These are phyloP conservation scores for Enteromius thamalakanensis DNA, from an alignment of 2,797 vertebrate species.

Conservation along the genomic window DNA sequence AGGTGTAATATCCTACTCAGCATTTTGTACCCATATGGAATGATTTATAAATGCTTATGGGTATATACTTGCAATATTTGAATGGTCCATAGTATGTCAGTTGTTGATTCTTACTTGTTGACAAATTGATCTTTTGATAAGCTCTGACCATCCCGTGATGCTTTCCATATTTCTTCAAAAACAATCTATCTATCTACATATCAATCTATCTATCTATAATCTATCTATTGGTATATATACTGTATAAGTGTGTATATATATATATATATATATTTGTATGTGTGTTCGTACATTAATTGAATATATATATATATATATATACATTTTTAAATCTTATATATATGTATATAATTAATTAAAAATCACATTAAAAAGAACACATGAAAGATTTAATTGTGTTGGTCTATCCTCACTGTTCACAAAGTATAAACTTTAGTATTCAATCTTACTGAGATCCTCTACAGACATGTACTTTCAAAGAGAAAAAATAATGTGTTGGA, in stretches of 20 bases:
- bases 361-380: no score
- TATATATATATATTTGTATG: no score
- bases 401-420: neutral
- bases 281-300: no score
- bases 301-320: no score
- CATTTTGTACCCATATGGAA: neutral
- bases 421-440: neutral
- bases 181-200: no score
- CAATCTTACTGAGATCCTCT: neutral
- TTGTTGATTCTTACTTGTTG: neutral
- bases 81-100: neutral
- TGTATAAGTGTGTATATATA: no score
- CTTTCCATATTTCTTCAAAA: no score
- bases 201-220: no score
- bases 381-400: neutral
- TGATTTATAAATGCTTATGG: neutral
- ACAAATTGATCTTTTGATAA: neutral
- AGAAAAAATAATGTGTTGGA: neutral
- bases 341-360: no score
- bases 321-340: no score
- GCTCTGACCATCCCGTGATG: neutral
- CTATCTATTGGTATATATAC: no score
- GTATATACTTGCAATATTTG: neutral
- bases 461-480: neutral
- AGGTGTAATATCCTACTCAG: slow-evolving; percentile 15